phyloP scores from a whole-genome alignment of 2,797 vertebrate genomes.

The Falco novaeseelandiae region DNA sequence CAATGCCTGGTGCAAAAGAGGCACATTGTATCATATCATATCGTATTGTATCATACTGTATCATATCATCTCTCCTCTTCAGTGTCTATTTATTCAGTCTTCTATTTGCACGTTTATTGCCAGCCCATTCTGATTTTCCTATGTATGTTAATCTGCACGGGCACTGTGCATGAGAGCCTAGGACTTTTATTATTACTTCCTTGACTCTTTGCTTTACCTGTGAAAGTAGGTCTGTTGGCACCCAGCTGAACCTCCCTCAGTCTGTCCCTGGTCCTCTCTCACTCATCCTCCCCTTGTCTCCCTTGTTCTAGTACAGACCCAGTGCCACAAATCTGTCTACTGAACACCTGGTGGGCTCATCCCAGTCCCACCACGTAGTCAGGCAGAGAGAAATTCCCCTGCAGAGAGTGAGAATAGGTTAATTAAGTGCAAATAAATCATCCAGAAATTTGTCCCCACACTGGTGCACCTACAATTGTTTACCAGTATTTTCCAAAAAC shows the following conservation, averaged over 20 bases:
- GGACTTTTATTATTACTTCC: not conserved
- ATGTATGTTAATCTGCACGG: not conserved
- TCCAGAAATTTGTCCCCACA: not conserved
- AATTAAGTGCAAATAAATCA: not conserved
- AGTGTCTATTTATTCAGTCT: not conserved
- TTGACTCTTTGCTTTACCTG: not conserved
- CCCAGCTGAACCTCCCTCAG: not conserved
- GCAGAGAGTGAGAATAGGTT: not conserved
- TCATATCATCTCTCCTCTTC: not conserved
- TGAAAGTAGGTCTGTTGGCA: not conserved
- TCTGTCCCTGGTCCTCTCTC: not conserved
- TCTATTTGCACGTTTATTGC: not conserved
- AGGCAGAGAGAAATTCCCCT: not conserved
- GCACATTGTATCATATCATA: not conserved
- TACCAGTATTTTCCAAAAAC: not conserved
- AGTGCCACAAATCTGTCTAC: not conserved
- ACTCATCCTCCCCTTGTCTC: not conserved
- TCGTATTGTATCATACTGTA: accelerated
- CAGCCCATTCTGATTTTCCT: not conserved
- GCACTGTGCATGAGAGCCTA: not conserved
- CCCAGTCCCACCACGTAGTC: not conserved
- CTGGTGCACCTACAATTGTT: not conserved
- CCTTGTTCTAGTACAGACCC: not conserved
- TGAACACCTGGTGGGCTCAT: not conserved
- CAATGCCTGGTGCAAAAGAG: not conserved